Percentiles rank a stretch among this genome's conserved stretches.
Evolutionary conservation across 2,888 invertebrate species (phyloP).

Genomic region (Dynastes tityus): DNA sequence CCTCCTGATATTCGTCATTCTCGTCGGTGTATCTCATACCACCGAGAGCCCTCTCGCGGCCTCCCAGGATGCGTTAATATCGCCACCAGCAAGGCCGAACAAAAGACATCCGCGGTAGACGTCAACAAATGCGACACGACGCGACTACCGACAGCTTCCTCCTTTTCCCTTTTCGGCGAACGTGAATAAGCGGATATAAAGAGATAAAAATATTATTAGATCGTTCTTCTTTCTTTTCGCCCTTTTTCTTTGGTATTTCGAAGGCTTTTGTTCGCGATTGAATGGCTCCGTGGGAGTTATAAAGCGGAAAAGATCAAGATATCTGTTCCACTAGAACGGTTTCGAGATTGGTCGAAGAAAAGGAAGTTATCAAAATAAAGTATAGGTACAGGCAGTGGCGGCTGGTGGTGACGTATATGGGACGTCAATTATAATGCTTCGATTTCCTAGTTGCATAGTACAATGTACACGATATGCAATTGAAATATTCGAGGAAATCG

Average conservation of each 20-base stretch:
- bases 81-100: neutral
- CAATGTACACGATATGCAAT: too few species aligned
- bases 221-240: neutral
- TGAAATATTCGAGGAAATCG: too few species aligned
- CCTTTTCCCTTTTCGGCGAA: neutral
- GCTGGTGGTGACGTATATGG: too few species aligned
- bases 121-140: constrained; percentile 28
- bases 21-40: neutral
- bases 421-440: too few species aligned
- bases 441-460: too few species aligned
- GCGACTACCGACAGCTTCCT: constrained; percentile 7
- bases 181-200: constrained; percentile 21
- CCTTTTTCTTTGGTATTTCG: neutral
- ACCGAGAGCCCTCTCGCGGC: neutral
- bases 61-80: constrained; percentile 5
- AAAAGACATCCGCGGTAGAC: constrained; percentile 20
- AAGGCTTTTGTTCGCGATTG: constrained; percentile 9
- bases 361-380: too few species aligned
- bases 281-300: neutral
- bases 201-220: constrained; percentile 22
- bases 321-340: too few species aligned
- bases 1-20: constrained; percentile 35
- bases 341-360: too few species aligned
- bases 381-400: too few species aligned
- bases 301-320: neutral